Evolutionary conservation across 2,888 invertebrate species (phyloP).

Genomic region (Muschampia plurimacula): DNA sequence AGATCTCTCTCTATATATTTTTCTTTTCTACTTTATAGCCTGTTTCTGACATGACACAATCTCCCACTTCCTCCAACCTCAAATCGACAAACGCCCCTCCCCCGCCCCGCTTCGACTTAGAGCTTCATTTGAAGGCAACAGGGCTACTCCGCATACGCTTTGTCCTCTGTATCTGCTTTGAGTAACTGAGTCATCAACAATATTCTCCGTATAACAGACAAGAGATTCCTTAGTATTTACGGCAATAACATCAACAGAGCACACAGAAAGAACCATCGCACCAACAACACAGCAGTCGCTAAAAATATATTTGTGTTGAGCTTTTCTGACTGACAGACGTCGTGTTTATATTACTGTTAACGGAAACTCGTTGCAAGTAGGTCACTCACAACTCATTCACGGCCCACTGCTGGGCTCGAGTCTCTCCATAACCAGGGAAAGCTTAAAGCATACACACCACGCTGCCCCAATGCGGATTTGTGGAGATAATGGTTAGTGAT

Average conservation of each 20-base stretch:
- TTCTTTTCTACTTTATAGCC: no score
- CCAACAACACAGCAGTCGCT: neutral
- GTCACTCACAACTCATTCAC: no score
- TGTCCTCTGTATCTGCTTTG: neutral
- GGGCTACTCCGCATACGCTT: neutral
- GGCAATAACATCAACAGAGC: neutral
- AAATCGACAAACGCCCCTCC: no score
- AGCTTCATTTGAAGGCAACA: neutral
- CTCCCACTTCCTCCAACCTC: no score
- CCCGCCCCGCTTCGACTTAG: neutral
- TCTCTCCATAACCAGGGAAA: no score
- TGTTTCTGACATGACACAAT: no score
- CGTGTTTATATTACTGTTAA: constrained; percentile 10
- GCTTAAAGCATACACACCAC: no score
- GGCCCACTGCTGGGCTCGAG: no score
- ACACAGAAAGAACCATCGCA: constrained; percentile 17
- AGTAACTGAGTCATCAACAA: neutral
- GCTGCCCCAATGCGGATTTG: no score
- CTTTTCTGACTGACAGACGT: constrained; percentile 11
- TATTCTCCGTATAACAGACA: neutral
- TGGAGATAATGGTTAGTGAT: no score
- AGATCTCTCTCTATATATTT: no score
- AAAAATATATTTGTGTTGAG: constrained; percentile 16
- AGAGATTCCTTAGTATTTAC: neutral
- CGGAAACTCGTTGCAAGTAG: neutral